Conservation (phyloP, 2,797 vertebrate species). For the Harpagifer antarcticus region DNA sequence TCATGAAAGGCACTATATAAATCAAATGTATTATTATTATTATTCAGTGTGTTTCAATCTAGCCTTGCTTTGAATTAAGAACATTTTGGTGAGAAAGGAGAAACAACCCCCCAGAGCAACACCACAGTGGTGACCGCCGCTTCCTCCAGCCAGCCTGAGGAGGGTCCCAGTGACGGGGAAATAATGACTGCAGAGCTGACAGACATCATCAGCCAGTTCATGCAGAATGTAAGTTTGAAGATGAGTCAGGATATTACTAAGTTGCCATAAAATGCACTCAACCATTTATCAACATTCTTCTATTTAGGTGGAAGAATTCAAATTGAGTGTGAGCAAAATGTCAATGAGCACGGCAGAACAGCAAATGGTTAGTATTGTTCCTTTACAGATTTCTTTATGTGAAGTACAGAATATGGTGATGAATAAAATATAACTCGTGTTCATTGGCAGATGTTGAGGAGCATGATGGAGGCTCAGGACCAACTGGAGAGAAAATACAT, state of each 20-base stretch:
- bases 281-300: conserved; percentile 36
- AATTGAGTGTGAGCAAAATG: conserved; percentile 75
- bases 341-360: conserved; percentile 79
- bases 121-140: conserved; percentile 2
- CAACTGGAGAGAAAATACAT: conserved; percentile 90
- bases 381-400: background rate
- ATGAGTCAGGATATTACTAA: background rate
- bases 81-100: conserved; percentile 32
- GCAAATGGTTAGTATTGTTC: conserved; percentile 82
- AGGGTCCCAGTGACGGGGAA: conserved; percentile 84
- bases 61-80: conserved; percentile 44
- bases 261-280: background rate
- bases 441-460: conserved; percentile 85
- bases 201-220: conserved; percentile 88
- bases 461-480: conserved; percentile 88
- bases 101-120: conserved; percentile 3
- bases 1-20: background rate
- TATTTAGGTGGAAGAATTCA: conserved; percentile 90
- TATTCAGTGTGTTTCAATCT: background rate
- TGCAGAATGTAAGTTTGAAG: conserved; percentile 81
- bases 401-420: background rate
- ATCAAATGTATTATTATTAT: no score
- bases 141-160: conserved; percentile 30
- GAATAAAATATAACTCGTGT: background rate
- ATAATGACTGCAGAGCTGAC: conserved; percentile 87